Percentiles rank a stretch among this genome's conserved stretches.
phyloP scores from a whole-genome alignment of 2,888 invertebrate genomes.

The Athalia rosae region DNA sequence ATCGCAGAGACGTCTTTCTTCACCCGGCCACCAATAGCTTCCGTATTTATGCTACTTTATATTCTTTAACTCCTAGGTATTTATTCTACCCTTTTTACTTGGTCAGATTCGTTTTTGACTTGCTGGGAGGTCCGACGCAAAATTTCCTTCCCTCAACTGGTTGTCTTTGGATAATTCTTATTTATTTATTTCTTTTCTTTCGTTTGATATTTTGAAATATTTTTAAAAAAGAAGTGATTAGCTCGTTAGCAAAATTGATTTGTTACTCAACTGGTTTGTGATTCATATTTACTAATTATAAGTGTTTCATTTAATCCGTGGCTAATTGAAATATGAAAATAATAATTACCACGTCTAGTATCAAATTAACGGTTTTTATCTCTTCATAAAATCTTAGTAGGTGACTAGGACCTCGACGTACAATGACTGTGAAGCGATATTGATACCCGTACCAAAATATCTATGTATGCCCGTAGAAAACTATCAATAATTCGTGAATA shows the following conservation, averaged over 20 bases:
- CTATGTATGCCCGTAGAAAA: too few species aligned
- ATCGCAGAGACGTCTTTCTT: slow-evolving; percentile 67
- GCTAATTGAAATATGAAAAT: not conserved
- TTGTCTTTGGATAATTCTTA: not conserved
- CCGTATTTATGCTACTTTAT: slow-evolving; percentile 8
- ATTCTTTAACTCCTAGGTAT: slow-evolving; percentile 10
- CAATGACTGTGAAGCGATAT: not conserved
- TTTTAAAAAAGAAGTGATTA: not conserved
- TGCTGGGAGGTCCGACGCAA: not conserved
- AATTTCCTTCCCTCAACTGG: not conserved
- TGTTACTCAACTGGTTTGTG: slow-evolving; percentile 38
- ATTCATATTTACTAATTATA: slow-evolving; percentile 10
- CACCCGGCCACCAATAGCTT: slow-evolving; percentile 67
- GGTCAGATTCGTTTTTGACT: not conserved
- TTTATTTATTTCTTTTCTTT: not conserved
- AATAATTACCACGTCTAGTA: not conserved
- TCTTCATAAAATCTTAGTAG: too few species aligned
- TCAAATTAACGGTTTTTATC: too few species aligned
- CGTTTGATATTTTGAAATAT: not conserved
- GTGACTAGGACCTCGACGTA: not conserved
- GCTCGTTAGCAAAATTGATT: not conserved
- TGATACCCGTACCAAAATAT: too few species aligned
- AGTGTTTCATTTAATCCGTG: not conserved
- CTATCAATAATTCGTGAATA: too few species aligned
- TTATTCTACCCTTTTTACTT: slow-evolving; percentile 14